These are phyloP conservation scores for Pungitius pungitius DNA, from an alignment of 2,113 vertebrate species.

Conservation along the genomic window DNA sequence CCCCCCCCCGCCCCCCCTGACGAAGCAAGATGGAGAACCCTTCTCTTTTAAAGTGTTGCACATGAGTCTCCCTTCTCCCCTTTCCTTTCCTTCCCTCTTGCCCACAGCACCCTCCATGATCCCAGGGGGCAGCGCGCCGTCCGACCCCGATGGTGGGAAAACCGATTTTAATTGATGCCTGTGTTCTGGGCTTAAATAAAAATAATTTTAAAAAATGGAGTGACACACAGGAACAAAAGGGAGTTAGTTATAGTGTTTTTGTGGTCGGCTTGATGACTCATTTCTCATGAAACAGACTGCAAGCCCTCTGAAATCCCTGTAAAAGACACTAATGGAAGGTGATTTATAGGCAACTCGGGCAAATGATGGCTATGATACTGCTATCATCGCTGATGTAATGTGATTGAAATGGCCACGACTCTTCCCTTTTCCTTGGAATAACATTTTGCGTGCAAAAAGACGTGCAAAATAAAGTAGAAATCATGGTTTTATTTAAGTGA, in stretches of 20 bases:
- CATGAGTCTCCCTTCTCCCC: constrained; percentile 57
- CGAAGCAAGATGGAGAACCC: constrained; percentile 75
- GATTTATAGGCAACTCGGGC: constrained; percentile 70
- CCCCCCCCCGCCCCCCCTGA: constrained; percentile 33
- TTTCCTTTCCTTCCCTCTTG: constrained; percentile 43
- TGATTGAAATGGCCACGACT: constrained; percentile 47
- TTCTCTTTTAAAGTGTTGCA: constrained; percentile 74
- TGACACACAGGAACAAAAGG: constrained; percentile 50
- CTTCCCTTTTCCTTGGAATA: not conserved
- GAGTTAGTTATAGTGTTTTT: constrained; percentile 57
- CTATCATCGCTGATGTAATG: constrained; percentile 56
- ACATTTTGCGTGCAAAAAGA: constrained; percentile 6
- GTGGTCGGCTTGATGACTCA: constrained; percentile 56
- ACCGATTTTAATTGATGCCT: constrained; percentile 58
- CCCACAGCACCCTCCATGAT: constrained; percentile 23
- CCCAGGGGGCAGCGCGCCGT: constrained; percentile 32
- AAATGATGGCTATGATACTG: constrained; percentile 68
- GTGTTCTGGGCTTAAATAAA: constrained; percentile 37
- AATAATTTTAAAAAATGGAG: no score
- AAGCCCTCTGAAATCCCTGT: constrained; percentile 44
- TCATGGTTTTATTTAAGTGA: not conserved
- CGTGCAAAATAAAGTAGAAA: not conserved
- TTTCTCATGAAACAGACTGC: constrained; percentile 60
- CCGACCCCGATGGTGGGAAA: constrained; percentile 48
- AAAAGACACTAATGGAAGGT: constrained; percentile 71